Evolutionary conservation across 2,797 vertebrate species (phyloP).

Genomic region (Dendrocincla fuliginosa): DNA sequence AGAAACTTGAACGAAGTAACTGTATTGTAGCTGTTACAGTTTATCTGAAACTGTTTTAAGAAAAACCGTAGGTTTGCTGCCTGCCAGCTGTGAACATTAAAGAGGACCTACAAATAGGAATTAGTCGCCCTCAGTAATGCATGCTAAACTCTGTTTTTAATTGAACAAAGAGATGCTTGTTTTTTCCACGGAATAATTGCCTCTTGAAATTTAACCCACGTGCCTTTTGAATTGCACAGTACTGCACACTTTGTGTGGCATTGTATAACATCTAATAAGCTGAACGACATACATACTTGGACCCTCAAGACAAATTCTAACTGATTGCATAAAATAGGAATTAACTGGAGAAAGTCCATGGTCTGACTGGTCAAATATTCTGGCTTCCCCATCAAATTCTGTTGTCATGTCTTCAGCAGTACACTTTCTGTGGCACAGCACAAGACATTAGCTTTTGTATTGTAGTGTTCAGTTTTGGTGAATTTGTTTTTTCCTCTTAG

Average conservation of each 20-base stretch:
- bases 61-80: not conserved
- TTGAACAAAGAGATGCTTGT: not conserved
- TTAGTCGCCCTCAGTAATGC: not conserved
- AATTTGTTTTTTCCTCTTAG: not conserved
- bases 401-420: not conserved
- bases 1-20: not conserved
- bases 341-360: not conserved
- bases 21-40: not conserved
- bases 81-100: not conserved
- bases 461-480: not conserved
- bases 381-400: not conserved
- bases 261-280: not conserved
- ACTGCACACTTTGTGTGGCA: not conserved
- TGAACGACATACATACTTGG: not conserved
- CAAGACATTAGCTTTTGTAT: not conserved
- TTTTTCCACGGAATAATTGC: constrained; percentile 29
- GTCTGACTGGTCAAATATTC: not conserved
- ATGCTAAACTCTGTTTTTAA: constrained; percentile 24
- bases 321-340: not conserved
- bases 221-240: not conserved
- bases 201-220: constrained; percentile 43
- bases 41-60: not conserved
- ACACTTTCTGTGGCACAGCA: not conserved
- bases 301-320: not conserved
- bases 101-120: not conserved